These are phyloP conservation scores for Cherax quadricarinatus DNA, from an alignment of 1,140 invertebrate genomes.

Conservation along the genomic window DNA sequence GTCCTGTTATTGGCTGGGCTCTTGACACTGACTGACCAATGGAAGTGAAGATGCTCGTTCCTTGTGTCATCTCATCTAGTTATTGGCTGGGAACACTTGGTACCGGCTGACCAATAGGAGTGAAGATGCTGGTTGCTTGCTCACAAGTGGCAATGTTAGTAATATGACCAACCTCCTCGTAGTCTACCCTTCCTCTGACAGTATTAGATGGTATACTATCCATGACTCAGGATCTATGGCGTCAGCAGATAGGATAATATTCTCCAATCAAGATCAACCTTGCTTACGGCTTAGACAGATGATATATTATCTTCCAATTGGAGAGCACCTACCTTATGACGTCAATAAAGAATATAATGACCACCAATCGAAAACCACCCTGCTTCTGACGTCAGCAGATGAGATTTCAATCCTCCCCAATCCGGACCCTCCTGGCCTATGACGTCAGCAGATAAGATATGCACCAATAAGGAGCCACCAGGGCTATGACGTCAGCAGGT, in stretches of 20 bases:
- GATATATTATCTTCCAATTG: neutral
- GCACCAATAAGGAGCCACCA: neutral
- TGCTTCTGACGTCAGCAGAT: neutral
- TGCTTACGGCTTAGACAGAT: neutral
- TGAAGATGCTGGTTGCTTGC: too few species aligned
- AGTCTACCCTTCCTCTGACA: neutral
- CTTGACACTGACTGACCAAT: too few species aligned
- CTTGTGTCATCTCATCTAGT: too few species aligned
- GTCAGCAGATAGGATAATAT: neutral
- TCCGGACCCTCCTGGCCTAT: too few species aligned
- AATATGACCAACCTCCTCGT: too few species aligned
- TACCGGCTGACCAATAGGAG: too few species aligned
- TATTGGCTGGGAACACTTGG: too few species aligned
- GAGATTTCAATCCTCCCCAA: neutral
- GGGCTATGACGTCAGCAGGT: neutral
- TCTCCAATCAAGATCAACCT: neutral
- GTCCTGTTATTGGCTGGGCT: too few species aligned
- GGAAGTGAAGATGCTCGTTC: too few species aligned
- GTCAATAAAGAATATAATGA: neutral
- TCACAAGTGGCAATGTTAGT: too few species aligned
- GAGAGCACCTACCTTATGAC: neutral
- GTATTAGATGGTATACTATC: neutral
- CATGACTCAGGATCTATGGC: neutral
- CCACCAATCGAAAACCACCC: neutral
- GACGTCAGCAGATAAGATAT: neutral